Evolutionary conservation across 1,140 invertebrate species (phyloP), one percentile per base, ranked within the genome.

Genomic region (Conopomorpha cramerella): DNA sequence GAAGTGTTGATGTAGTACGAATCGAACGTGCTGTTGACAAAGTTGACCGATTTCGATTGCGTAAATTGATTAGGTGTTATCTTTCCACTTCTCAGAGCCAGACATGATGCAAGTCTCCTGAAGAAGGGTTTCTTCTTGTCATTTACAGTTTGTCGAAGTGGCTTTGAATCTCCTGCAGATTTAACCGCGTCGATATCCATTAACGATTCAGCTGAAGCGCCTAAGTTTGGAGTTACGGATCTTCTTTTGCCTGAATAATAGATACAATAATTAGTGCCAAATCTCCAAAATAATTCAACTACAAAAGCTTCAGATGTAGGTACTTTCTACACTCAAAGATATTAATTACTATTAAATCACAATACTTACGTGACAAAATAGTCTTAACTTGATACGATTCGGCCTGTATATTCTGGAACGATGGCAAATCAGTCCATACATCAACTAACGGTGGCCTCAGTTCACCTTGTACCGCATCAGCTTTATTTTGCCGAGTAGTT

Each of bases 1-100:
- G 67, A 72, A 25, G 62, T 55, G 34, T 46, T 68, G 15, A 72
- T 55, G 23, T 65, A 46, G 36, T 72, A 72, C 1, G 64, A 65
- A 40, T 68, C 62, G 16, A 58, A 32, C 8, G 64, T 62, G 33
- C 39, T 61, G 16, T 56, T 54, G 2, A 43, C 10, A 4, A 23
- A 6, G 19, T 6, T 10, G 19, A 10, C 19, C 4, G 4, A 10
- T 23, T 23, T 23, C 4, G 19, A 4, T 10, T 23, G 4, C 4
- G 4, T 10, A 10, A 10, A 4, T 6, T 4, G 4, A 10, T 4
- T 4, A 10, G 19, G 19, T 10, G 19, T 10, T 4, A 10, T 10
- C 19, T 23, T 23, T 4, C 19, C 10, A 4, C 54, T 46, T 15
- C 49, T 38, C 53, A 72, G 58, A 3, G 66, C 51, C 13, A 68